Evolutionary conservation across 2,113 vertebrate genomes (phyloP).

Genomic region (Dipodomys ordii): DNA sequence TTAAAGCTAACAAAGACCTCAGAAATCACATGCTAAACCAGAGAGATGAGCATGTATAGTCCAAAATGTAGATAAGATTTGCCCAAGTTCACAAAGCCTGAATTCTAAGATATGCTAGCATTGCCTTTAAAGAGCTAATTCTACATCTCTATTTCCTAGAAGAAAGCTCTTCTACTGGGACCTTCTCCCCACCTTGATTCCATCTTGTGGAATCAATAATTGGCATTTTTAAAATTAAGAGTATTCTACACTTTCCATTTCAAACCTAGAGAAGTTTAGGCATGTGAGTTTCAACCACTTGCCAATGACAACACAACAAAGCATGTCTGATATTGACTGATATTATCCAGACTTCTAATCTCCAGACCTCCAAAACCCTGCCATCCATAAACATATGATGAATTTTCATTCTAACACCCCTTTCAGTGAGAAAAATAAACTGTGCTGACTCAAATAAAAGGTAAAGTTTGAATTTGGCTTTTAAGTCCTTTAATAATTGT

Average conservation of each 20-base stretch:
- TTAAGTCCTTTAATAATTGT: background rate
- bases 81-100: background rate
- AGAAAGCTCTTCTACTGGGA: background rate
- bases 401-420: background rate
- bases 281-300: background rate
- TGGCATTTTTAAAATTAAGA: background rate
- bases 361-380: background rate
- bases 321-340: background rate
- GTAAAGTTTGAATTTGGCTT: background rate
- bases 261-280: background rate
- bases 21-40: background rate
- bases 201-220: background rate
- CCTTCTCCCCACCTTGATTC: background rate
- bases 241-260: background rate
- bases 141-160: background rate
- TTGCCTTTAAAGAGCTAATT: background rate
- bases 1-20: slow-evolving; percentile 16
- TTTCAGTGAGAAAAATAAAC: slow-evolving; percentile 8
- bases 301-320: background rate
- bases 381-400: background rate
- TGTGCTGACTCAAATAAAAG: background rate
- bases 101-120: background rate
- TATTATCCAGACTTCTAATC: slow-evolving; percentile 22
- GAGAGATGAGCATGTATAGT: background rate
- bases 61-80: background rate